Evolutionary conservation across 2,113 vertebrate genomes (phyloP).

Genomic region (human (Homo sapiens)): DNA sequence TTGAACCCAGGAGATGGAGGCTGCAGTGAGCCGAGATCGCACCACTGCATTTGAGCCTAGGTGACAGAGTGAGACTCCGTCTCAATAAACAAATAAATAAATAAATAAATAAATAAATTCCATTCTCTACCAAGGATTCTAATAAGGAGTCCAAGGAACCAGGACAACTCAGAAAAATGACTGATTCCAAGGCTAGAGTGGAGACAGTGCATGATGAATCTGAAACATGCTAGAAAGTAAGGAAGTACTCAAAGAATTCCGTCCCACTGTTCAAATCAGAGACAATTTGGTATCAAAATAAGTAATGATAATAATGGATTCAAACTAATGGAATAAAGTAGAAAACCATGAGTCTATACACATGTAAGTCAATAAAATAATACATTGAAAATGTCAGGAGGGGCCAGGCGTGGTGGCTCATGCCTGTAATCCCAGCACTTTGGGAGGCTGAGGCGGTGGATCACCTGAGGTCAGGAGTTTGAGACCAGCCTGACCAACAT

Average conservation of each 20-base stretch:
- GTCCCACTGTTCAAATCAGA: not conserved
- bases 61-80: too few species aligned
- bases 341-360: not conserved
- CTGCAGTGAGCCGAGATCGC: too few species aligned
- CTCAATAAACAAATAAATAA: too few species aligned
- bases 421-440: too few species aligned
- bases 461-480: too few species aligned
- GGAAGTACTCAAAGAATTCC: not conserved
- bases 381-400: not conserved
- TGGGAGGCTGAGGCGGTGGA: too few species aligned
- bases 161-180: not conserved
- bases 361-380: not conserved
- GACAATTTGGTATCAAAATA: not conserved
- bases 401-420: too few species aligned
- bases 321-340: not conserved
- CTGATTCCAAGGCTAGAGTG: not conserved
- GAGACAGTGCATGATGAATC: not conserved
- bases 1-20: too few species aligned
- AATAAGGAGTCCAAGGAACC: not conserved
- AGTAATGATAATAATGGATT: not conserved
- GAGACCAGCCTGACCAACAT: too few species aligned
- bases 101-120: not conserved
- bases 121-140: not conserved
- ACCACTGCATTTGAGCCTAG: too few species aligned
- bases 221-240: not conserved